phyloP scores from a whole-genome alignment of 2,888 invertebrate genomes.

The Parasteatoda lunata region DNA sequence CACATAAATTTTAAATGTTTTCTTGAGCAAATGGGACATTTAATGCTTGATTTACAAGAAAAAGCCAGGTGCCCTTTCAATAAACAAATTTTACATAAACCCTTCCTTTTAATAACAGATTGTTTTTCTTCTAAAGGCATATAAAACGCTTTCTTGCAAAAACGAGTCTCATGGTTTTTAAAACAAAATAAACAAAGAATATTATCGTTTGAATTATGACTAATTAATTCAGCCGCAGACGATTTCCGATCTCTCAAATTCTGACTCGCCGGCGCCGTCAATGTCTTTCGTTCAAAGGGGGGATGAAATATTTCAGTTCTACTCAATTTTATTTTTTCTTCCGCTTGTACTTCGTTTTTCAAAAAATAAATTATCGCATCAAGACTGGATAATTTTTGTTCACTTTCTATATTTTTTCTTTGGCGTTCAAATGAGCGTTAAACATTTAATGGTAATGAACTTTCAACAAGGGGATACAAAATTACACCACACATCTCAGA shows the following conservation, averaged over 20 bases:
- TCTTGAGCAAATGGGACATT: not conserved
- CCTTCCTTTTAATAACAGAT: not conserved
- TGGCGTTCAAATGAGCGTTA: not conserved
- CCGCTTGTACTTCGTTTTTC: not conserved
- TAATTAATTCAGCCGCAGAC: not conserved
- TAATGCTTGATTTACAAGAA: no score
- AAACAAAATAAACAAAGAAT: no score
- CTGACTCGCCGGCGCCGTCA: not conserved
- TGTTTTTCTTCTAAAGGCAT: slow-evolving; percentile 1
- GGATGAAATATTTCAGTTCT: not conserved
- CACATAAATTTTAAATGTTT: not conserved
- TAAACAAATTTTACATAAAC: slow-evolving; percentile 10
- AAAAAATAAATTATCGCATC: no score
- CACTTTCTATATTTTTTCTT: not conserved
- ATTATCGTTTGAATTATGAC: no score
- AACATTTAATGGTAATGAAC: not conserved
- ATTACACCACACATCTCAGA: not conserved
- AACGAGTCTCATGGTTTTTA: no score
- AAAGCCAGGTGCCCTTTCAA: not conserved
- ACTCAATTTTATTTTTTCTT: not conserved
- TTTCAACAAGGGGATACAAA: not conserved
- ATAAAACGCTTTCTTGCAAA: not conserved
- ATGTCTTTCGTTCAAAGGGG: not conserved
- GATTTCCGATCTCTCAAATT: not conserved
- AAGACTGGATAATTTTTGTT: not conserved